phyloP scores from a whole-genome alignment of 2,113 vertebrate species.

The Gopherus flavomarginatus region DNA sequence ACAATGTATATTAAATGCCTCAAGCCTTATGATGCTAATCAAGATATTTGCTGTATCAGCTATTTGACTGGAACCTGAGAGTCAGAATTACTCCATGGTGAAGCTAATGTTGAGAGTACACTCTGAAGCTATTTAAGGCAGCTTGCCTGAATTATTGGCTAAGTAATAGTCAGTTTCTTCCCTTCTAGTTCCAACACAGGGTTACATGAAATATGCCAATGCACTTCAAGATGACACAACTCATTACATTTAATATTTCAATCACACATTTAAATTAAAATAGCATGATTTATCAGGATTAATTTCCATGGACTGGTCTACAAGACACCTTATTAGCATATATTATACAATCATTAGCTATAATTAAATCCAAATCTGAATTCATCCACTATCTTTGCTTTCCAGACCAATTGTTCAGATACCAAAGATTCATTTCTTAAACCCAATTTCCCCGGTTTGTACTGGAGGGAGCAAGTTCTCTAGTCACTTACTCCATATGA shows the following conservation, averaged over 20 bases:
- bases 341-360: not conserved
- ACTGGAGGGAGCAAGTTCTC: not conserved
- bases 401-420: not conserved
- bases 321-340: not conserved
- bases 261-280: not conserved
- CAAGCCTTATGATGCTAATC: not conserved
- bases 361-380: not conserved
- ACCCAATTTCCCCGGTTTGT: fast-evolving
- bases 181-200: not conserved
- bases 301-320: not conserved
- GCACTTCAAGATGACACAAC: not conserved
- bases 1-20: not conserved
- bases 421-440: not conserved
- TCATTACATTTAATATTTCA: not conserved
- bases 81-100: not conserved
- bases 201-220: fast-evolving
- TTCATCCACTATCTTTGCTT: not conserved
- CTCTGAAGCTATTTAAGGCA: not conserved
- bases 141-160: not conserved
- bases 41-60: not conserved
- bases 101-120: not conserved
- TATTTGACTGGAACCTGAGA: not conserved
- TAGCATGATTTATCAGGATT: not conserved
- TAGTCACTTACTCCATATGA: not conserved
- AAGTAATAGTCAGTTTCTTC: not conserved